phyloP scores from a whole-genome alignment of 2,797 vertebrate species.

The Leuciscus waleckii region DNA sequence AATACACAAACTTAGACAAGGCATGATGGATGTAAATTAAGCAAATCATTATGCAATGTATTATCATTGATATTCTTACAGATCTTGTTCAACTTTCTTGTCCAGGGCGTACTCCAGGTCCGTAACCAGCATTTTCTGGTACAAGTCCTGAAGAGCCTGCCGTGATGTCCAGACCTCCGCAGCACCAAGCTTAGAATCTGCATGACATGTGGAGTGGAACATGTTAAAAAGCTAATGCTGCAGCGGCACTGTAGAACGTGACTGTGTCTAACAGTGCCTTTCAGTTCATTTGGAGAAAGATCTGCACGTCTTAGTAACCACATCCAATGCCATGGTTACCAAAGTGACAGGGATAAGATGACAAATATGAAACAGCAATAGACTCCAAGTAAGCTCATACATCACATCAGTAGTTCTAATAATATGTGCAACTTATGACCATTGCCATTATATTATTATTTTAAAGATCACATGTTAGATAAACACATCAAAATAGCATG shows the following conservation, averaged over 20 bases:
- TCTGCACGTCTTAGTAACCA: conserved; percentile 46
- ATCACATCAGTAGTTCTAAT: not conserved
- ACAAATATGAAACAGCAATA: conserved; percentile 34
- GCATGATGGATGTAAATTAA: not conserved
- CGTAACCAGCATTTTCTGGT: conserved; percentile 99
- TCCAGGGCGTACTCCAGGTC: conserved; percentile 98
- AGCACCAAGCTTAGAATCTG: conserved; percentile 94
- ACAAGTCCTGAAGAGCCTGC: conserved; percentile 97
- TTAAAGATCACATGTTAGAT: not conserved
- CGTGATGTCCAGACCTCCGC: conserved; percentile 99
- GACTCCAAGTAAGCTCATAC: not conserved
- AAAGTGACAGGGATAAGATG: conserved; percentile 37
- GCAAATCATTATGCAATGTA: not conserved
- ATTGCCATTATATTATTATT: not conserved
- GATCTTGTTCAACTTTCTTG: conserved; percentile 99
- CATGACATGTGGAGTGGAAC: conserved; percentile 22
- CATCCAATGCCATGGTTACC: conserved; percentile 50
- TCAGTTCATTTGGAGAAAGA: conserved; percentile 32
- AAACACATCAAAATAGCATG: not conserved
- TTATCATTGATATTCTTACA: conserved; percentile 82
- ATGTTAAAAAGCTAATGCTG: not conserved
- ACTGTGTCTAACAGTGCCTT: conserved; percentile 22
- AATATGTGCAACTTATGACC: not conserved
- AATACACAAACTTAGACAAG: not conserved
- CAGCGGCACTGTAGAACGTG: not conserved